Evolutionary conservation across 2,888 invertebrate genomes (phyloP), one percentile per base, ranked within the genome.

Genomic region (Troides oblongomaculatus): DNA sequence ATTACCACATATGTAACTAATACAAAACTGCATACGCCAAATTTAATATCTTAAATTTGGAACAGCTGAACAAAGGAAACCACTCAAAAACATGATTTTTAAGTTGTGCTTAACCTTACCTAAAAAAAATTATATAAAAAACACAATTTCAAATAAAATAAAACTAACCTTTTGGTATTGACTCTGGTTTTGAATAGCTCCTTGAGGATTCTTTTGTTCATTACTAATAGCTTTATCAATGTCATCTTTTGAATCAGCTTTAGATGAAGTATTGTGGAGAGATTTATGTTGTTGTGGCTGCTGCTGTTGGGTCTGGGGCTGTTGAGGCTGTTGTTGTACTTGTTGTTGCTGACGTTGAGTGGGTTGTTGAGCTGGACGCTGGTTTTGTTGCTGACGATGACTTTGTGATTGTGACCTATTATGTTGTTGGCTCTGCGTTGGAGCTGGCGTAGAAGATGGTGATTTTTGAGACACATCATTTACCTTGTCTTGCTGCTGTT

Each of bases 161-260:
- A 53, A 30, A 75, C 68, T 64, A 72, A 82, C 82, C 78, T 83
- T 83, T 72, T 82, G 83, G 66, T 77, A 84, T 70, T 81, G 82
- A 66, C 80, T 84, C 71, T 80, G 81, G 71, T 80, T 79, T 70
- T 59, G 58, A 66, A 73, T 79, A 36, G 78, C 78, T 57, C 76
- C 77, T 71, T 80, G 80, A 1, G 53, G n/a, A 66, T 77, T 83
- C 67, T 85, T 83, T 36, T 80, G 82, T 66, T 88, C 85, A 74
- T 75, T 78, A 75, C 77, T 77, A 23, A 76, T 72, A 71, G 81
- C 78, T 69, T 88, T 87, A 73, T 89, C 89, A 72, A 87, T 84
- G 71, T 82, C 83, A 68, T 90, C 89, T 68, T 82, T 79, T 1
- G 85, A 75, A 10, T 81, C 82, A 46, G 71, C 73, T 70, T 85